Conservation (phyloP, 2,888 invertebrate genomes). For the Metopia argyrocephala region DNA sequence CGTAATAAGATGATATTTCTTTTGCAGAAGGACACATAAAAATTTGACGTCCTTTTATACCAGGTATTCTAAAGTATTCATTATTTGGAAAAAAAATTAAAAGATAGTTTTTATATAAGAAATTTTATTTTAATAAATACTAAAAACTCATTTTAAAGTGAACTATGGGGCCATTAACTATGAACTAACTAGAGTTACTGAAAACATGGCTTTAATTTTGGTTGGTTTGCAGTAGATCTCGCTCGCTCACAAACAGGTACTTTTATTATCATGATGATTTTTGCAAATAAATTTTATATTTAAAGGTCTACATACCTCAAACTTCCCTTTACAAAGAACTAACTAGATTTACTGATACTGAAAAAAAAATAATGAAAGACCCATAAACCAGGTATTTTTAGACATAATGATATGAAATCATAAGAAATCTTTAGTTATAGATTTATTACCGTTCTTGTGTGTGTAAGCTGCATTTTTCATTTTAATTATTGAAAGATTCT, state of each 20-base stretch:
- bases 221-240: conserved; percentile 55
- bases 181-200: conserved; percentile 32
- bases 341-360: conserved; percentile 40
- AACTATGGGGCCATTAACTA: conserved; percentile 32
- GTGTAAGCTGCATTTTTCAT: conserved; percentile 59
- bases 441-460: conserved; percentile 31
- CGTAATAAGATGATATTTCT: conserved; percentile 37
- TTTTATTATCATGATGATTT: conserved; percentile 44
- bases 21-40: conserved; percentile 34
- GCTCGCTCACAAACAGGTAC: conserved; percentile 53
- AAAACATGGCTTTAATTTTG: conserved; percentile 45
- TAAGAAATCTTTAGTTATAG: conserved; percentile 48
- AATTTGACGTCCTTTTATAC: conserved; percentile 39
- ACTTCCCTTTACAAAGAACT: conserved; percentile 13
- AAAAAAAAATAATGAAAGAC: conserved; percentile 36
- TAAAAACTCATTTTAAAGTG: conserved; percentile 46
- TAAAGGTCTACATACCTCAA: conserved; percentile 53
- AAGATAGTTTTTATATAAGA: conserved; percentile 37
- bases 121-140: conserved; percentile 16
- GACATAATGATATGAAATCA: conserved; percentile 47
- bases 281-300: conserved; percentile 60
- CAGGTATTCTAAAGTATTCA: conserved; percentile 49
- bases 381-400: conserved; percentile 52
- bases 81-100: conserved; percentile 8
- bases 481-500: conserved; percentile 48